Evolutionary conservation across 2,113 vertebrate genomes (phyloP).

Genomic region (Noturus placidus): DNA sequence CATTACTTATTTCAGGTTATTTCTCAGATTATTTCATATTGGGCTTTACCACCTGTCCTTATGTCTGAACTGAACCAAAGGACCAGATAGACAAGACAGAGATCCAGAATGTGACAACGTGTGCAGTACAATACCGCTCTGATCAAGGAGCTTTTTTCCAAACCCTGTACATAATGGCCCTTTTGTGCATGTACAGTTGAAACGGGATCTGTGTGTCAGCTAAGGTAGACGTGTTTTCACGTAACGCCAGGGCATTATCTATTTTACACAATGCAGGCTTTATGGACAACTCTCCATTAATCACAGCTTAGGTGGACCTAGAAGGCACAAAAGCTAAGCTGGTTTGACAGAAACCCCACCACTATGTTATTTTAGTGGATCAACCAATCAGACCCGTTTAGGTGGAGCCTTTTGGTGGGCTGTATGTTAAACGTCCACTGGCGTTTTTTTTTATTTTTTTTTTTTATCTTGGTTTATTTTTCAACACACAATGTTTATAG

Average conservation of each 20-base stretch:
- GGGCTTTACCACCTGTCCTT: background rate
- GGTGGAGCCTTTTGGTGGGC: slow-evolving; percentile 18
- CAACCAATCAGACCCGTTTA: slow-evolving; percentile 15
- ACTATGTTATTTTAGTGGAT: slow-evolving; percentile 24
- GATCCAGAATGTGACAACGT: slow-evolving; percentile 17
- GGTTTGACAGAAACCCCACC: slow-evolving; percentile 36
- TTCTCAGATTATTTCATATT: background rate
- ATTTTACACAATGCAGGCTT: slow-evolving; percentile 65
- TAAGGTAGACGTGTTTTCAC: slow-evolving; percentile 62
- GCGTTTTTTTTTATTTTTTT: background rate
- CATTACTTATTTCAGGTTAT: background rate
- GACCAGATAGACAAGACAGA: background rate
- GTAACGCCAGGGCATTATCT: slow-evolving; percentile 59
- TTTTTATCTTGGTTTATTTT: background rate
- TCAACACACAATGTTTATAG: background rate
- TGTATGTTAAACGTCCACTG: background rate
- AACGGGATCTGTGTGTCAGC: slow-evolving; percentile 61
- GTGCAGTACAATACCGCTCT: slow-evolving; percentile 41
- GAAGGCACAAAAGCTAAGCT: slow-evolving; percentile 51
- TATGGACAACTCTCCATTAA: slow-evolving; percentile 57
- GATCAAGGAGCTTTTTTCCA: slow-evolving; percentile 34
- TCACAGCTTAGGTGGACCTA: slow-evolving; percentile 61
- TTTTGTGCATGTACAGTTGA: slow-evolving; percentile 61
- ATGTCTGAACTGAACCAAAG: background rate
- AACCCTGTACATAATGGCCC: slow-evolving; percentile 58